Conservation (phyloP, 2,888 invertebrate genomes). For the Caenorhabditis plicata region DNA sequence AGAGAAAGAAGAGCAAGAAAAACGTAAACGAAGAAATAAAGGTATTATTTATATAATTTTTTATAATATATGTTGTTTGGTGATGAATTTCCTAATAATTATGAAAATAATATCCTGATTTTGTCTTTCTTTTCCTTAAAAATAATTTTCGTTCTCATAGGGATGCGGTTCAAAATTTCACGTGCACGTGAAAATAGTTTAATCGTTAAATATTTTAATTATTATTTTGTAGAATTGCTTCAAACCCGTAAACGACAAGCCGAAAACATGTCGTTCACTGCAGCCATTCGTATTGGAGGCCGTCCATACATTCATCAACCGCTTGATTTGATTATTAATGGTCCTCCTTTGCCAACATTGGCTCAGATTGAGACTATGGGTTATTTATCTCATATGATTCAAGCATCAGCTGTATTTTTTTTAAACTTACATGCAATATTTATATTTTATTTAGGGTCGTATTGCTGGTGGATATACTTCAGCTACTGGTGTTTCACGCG, state of each 20-base stretch:
- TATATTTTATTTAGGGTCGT: conserved; percentile 20
- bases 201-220: not conserved
- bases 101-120: no score
- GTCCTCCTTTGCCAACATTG: conserved; percentile 32
- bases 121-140: no score
- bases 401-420: conserved; percentile 22
- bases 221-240: conserved; percentile 28
- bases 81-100: not conserved
- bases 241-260: conserved; percentile 37
- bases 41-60: conserved; percentile 13
- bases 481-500: conserved; percentile 50
- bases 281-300: conserved; percentile 31
- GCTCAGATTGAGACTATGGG: conserved; percentile 33
- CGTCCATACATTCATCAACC: conserved; percentile 36
- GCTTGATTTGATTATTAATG: conserved; percentile 37
- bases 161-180: no score
- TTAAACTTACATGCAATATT: not conserved
- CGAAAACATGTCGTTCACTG: conserved; percentile 42
- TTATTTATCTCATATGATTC: conserved; percentile 35
- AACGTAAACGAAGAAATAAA: conserved; percentile 74
- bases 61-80: not conserved
- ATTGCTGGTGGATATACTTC: conserved; percentile 60
- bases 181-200: not conserved
- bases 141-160: no score
- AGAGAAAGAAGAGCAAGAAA: conserved; percentile 61